These are phyloP conservation scores for Nibea coibor DNA, from an alignment of 2,113 vertebrate species.

Conservation along the genomic window DNA sequence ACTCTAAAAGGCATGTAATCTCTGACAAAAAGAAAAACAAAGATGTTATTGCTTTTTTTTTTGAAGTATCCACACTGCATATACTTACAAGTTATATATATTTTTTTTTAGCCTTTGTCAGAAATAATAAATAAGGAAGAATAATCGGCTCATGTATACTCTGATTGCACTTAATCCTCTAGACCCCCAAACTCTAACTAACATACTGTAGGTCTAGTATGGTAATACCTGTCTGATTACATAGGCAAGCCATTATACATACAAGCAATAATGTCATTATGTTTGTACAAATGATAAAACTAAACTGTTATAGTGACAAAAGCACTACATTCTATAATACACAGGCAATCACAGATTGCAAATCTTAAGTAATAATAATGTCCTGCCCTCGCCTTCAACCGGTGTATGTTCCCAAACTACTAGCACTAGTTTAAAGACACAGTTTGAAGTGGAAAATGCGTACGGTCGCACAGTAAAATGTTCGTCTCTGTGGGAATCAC, in stretches of 20 bases:
- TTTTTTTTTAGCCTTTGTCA: slow-evolving; percentile 74
- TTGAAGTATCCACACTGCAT: slow-evolving; percentile 85
- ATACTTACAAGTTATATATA: slow-evolving; percentile 82
- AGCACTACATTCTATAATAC: slow-evolving; percentile 87
- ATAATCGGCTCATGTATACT: slow-evolving; percentile 87
- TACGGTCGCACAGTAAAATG: slow-evolving; percentile 7
- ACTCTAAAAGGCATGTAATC: slow-evolving; percentile 76
- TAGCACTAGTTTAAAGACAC: slow-evolving; percentile 12
- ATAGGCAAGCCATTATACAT: slow-evolving; percentile 78
- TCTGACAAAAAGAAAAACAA: slow-evolving; percentile 67
- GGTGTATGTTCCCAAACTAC: slow-evolving; percentile 50
- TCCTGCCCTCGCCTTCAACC: slow-evolving; percentile 47
- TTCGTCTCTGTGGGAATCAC: slow-evolving; percentile 18
- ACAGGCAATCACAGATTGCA: slow-evolving; percentile 99
- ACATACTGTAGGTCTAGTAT: slow-evolving; percentile 78
- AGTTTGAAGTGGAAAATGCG: slow-evolving; percentile 23
- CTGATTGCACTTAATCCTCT: slow-evolving; percentile 93
- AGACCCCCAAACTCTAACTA: slow-evolving; percentile 82
- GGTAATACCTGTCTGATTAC: slow-evolving; percentile 75
- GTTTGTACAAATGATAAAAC: slow-evolving; percentile 83
- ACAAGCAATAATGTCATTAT: slow-evolving; percentile 75
- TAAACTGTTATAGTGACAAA: slow-evolving; percentile 87
- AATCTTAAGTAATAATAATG: slow-evolving; percentile 80
- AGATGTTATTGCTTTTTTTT: slow-evolving; percentile 84
- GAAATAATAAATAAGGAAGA: slow-evolving; percentile 87